Evolutionary conservation across 2,113 vertebrate species (phyloP).

Genomic region (Lampris megalopsis): DNA sequence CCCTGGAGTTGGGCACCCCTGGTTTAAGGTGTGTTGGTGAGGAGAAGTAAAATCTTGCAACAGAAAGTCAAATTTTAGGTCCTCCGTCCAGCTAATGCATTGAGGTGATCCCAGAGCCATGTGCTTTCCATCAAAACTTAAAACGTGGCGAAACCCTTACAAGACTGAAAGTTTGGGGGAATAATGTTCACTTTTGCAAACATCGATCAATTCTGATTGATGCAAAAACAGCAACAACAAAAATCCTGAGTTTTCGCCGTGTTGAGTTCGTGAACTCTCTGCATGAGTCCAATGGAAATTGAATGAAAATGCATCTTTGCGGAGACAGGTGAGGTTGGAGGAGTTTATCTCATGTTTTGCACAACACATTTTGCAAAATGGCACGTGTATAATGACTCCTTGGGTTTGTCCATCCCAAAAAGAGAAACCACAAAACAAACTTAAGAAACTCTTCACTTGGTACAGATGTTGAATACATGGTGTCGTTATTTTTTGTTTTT

Average conservation of each 20-base stretch:
- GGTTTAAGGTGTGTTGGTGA: too few species aligned
- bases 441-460: conserved; percentile 27
- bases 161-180: too few species aligned
- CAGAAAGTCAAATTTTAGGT: too few species aligned
- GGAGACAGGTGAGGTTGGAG: conserved; percentile 31
- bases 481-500: conserved; percentile 11
- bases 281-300: conserved; percentile 35
- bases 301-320: conserved; percentile 50
- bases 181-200: conserved; percentile 16
- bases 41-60: too few species aligned
- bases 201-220: too few species aligned
- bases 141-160: not conserved
- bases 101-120: too few species aligned
- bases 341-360: conserved; percentile 53
- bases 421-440: conserved; percentile 52
- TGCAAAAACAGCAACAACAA: too few species aligned
- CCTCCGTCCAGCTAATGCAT: too few species aligned
- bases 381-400: conserved; percentile 58
- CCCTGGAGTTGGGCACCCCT: too few species aligned
- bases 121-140: too few species aligned
- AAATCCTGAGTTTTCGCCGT: not conserved
- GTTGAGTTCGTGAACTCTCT: conserved; percentile 32
- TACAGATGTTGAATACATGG: conserved; percentile 50
- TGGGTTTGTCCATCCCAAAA: conserved; percentile 54
- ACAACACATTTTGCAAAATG: conserved; percentile 64